A percentile compares a stretch with the other conserved stretches of the same genome.
Evolutionary conservation across 2,888 invertebrate species (phyloP).

Genomic region (Drosophila mercatorum): DNA sequence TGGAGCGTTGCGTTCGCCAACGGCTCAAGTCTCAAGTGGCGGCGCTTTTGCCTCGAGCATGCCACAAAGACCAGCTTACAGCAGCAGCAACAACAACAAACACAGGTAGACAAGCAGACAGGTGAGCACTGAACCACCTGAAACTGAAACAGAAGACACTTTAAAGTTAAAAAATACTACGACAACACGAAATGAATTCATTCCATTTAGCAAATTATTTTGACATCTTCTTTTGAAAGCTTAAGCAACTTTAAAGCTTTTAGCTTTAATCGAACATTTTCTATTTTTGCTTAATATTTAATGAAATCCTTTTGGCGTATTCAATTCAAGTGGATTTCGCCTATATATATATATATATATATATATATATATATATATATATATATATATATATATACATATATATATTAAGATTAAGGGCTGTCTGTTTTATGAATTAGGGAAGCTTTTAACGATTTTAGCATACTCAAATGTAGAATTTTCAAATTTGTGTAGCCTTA

Average conservation of each 20-base stretch:
- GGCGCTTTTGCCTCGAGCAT: slow-evolving; percentile 35
- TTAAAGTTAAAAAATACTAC: neutral
- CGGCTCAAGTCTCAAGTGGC: slow-evolving; percentile 53
- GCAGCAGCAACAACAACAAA: slow-evolving; percentile 11
- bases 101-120: slow-evolving; percentile 31
- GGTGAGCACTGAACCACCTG: slow-evolving; percentile 28
- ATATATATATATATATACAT: too few species aligned
- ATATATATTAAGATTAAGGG: too few species aligned
- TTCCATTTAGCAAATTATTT: neutral
- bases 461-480: too few species aligned
- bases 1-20: slow-evolving; percentile 12
- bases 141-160: neutral
- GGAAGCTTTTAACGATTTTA: too few species aligned
- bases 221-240: too few species aligned
- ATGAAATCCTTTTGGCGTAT: too few species aligned
- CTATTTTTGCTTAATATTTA: too few species aligned
- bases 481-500: too few species aligned
- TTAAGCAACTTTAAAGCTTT: neutral
- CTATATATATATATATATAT: too few species aligned
- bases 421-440: too few species aligned
- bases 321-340: neutral
- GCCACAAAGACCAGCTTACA: slow-evolving; percentile 43
- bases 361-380: too few species aligned
- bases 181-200: neutral
- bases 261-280: neutral